phyloP scores from a whole-genome alignment of 2,113 vertebrate species.

The Mesocricetus auratus region DNA sequence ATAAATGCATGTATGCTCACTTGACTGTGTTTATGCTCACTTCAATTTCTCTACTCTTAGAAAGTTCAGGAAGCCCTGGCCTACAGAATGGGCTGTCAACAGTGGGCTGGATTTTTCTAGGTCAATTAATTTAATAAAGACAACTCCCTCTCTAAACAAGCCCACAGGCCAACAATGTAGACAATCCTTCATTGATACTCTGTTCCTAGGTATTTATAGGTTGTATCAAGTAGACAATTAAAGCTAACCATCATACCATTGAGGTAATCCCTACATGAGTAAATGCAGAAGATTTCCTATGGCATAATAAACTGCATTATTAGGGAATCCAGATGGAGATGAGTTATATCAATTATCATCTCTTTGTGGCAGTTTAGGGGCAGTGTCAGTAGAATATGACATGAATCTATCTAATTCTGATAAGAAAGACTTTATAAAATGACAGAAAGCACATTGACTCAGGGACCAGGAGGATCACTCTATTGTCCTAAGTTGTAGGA shows the following conservation, averaged over 20 bases:
- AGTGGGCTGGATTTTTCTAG: background rate
- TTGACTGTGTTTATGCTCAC: background rate
- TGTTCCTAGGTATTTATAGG: background rate
- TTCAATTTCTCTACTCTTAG: background rate
- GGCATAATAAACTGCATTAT: background rate
- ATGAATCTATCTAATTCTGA: background rate
- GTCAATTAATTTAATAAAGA: background rate
- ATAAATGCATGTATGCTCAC: background rate
- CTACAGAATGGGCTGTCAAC: background rate
- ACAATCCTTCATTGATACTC: background rate
- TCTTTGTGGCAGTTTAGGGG: background rate
- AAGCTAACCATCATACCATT: background rate
- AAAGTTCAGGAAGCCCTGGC: background rate
- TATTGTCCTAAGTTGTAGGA: background rate
- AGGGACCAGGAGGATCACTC: background rate
- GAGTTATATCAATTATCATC: background rate
- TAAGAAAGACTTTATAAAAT: background rate
- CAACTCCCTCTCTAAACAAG: background rate
- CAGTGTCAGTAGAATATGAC: background rate
- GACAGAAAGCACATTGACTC: background rate
- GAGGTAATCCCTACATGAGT: background rate
- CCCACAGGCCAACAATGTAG: background rate
- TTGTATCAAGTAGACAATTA: background rate
- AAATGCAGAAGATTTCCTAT: background rate
- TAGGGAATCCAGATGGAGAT: background rate